Conservation (phyloP, 2,888 invertebrate genomes). For the Iphiclides podalirius region DNA sequence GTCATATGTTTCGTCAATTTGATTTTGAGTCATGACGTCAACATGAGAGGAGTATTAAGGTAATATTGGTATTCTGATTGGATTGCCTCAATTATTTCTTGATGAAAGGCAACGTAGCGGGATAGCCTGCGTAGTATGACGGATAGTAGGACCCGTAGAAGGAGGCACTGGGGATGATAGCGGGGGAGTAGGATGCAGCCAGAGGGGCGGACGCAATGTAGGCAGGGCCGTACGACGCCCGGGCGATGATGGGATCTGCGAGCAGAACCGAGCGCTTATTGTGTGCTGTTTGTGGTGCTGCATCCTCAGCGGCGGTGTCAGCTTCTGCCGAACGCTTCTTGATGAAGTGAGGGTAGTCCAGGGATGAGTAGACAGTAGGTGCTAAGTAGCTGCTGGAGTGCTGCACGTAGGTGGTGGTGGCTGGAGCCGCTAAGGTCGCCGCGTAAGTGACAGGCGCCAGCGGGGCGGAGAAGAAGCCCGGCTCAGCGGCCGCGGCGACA, state of each 20-base stretch:
- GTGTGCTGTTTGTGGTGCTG: no score
- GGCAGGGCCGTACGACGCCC: background rate
- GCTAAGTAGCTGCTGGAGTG: conserved; percentile 32
- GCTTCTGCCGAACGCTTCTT: conserved; percentile 20
- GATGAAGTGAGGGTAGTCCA: conserved; percentile 23
- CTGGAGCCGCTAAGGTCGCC: conserved; percentile 21
- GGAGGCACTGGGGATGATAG: background rate
- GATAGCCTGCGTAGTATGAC: conserved; percentile 1
- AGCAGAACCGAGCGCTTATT: no score
- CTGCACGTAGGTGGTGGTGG: conserved; percentile 27
- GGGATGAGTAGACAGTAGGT: conserved; percentile 29
- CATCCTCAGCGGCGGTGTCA: no score
- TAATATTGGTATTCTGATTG: no score
- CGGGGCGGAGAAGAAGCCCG: conserved; percentile 27
- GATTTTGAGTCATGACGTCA: no score
- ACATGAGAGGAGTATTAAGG: no score
- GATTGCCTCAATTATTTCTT: conserved; percentile 2
- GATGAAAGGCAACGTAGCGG: conserved; percentile 8
- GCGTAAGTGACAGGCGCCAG: conserved; percentile 7
- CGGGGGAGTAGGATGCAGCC: conserved; percentile 26
- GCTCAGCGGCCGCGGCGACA: conserved; percentile 62
- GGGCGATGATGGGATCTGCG: conserved; percentile 33
- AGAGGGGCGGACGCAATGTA: background rate
- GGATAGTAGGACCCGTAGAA: background rate
- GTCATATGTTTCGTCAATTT: no score